A percentile compares a stretch with the other conserved stretches of the same genome.
These are phyloP conservation scores for Oophaga pumilio DNA, from an alignment of 2,113 vertebrate species.

Conservation along the genomic window DNA sequence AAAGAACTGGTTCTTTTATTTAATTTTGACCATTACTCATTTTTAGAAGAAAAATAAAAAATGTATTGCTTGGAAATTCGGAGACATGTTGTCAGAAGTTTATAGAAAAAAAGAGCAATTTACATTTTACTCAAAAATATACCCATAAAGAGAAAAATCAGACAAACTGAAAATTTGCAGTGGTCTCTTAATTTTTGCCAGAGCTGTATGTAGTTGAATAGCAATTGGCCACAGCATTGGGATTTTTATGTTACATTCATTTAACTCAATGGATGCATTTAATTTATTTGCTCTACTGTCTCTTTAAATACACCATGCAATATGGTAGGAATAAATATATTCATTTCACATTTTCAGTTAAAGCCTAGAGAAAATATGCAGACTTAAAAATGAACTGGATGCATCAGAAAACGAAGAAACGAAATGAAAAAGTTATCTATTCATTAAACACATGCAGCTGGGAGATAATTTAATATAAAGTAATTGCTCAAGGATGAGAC, in stretches of 20 bases:
- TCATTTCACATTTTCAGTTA: neutral
- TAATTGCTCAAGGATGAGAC: slow-evolving; percentile 41
- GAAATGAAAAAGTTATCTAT: slow-evolving; percentile 45
- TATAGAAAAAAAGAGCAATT: no score
- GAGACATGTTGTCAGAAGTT: no score
- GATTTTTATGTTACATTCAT: neutral
- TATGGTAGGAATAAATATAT: slow-evolving; percentile 20
- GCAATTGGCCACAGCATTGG: neutral
- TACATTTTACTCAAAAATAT: no score
- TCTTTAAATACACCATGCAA: neutral
- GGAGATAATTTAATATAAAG: slow-evolving; percentile 53
- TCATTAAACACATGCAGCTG: slow-evolving; percentile 50
- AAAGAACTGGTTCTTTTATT: no score
- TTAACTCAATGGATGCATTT: neutral
- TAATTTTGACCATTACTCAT: no score
- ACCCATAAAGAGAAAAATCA: no score
- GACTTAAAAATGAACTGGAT: slow-evolving; percentile 29
- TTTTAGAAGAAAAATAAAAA: no score
- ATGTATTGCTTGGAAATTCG: no score
- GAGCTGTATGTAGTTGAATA: no score
- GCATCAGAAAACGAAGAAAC: neutral
- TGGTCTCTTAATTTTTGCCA: no score
- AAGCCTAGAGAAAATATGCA: slow-evolving; percentile 11
- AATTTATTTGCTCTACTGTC: neutral
- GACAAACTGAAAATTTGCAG: no score